These are phyloP conservation scores for Chrysocyon brachyurus DNA, from an alignment of 2,797 vertebrate species.

Conservation along the genomic window DNA sequence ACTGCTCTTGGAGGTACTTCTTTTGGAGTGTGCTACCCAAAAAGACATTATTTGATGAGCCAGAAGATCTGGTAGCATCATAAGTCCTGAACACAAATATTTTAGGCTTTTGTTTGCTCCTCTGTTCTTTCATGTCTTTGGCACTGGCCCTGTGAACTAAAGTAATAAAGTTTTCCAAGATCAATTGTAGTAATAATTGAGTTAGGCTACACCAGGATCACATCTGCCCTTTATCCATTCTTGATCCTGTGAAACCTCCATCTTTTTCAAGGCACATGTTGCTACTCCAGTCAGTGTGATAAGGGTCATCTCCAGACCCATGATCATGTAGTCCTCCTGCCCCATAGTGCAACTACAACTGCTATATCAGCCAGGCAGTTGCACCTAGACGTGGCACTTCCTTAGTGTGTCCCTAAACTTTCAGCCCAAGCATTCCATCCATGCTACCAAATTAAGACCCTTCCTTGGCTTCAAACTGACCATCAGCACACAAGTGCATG, in stretches of 20 bases:
- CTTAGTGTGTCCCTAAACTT: neutral
- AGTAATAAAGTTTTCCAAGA: neutral
- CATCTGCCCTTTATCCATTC: neutral
- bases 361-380: neutral
- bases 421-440: neutral
- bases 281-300: neutral
- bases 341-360: neutral
- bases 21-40: neutral
- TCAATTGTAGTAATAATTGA: neutral
- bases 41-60: neutral
- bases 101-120: neutral
- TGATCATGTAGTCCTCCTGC: neutral
- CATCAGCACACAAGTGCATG: neutral
- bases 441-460: neutral
- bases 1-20: neutral
- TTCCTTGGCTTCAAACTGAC: neutral
- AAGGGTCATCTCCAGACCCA: neutral
- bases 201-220: neutral
- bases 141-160: neutral
- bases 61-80: neutral
- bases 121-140: neutral
- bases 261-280: neutral
- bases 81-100: neutral
- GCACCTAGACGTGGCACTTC: neutral
- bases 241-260: neutral